Percentiles rank a stretch among this genome's conserved stretches.
These are phyloP conservation scores for Neopipo cinnamomea DNA, from an alignment of 2,113 vertebrate species.

Conservation along the genomic window DNA sequence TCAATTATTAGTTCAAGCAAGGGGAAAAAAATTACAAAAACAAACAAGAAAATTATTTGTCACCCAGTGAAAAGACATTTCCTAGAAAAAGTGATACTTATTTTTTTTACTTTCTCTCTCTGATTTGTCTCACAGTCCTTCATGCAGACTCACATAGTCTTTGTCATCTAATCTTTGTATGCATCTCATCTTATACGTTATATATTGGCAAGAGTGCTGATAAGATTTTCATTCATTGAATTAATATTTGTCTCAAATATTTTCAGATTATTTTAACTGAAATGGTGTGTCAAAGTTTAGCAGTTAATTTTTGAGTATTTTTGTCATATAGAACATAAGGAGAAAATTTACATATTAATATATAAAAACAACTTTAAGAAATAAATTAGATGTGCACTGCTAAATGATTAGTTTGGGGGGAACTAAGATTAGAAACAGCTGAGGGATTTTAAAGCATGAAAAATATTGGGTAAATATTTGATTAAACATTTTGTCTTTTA, in stretches of 20 bases:
- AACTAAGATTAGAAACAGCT: background rate
- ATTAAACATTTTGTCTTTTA: background rate
- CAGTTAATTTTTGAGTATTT: background rate
- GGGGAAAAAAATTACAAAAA: background rate
- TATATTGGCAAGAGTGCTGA: background rate
- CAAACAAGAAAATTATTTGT: background rate
- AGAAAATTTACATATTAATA: background rate
- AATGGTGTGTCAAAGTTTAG: background rate
- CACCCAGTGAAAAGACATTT: background rate
- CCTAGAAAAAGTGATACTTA: background rate
- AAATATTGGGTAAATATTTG: background rate
- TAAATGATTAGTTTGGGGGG: fast-evolving
- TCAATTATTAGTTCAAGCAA: background rate
- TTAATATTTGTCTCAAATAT: background rate
- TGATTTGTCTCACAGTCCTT: background rate
- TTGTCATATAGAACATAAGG: background rate
- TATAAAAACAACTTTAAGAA: background rate
- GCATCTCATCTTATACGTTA: background rate
- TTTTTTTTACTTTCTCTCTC: background rate
- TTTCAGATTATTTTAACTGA: background rate
- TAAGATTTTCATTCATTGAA: background rate
- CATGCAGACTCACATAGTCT: background rate
- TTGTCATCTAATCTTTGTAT: background rate
- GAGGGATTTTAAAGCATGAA: background rate
- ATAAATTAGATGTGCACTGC: background rate